Evolutionary conservation across 2,797 vertebrate species (phyloP), one percentile per base, ranked within the genome.

Genomic region (Prunella strophiata): DNA sequence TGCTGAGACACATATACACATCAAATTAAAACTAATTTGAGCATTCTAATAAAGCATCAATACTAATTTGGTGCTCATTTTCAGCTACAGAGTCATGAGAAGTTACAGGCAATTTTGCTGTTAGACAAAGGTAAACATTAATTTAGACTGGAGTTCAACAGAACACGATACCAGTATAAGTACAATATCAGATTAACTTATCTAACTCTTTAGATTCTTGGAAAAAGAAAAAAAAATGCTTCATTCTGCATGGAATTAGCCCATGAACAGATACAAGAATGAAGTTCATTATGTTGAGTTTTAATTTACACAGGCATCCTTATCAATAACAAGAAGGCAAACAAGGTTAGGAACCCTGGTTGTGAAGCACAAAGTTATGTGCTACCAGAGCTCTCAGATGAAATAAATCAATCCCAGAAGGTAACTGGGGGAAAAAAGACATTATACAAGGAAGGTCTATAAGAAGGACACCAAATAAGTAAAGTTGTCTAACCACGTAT

Each of bases 221-320:
- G 13, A 16, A 40, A 10, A 26, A 7, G 4, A 67, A 7, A 21
- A 23, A 14, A 26, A 3, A 3, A 10, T 6, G 19, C 20, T 55
- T 81, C 2, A 42, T 45, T 74, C 38, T 48, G 8, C 25, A 38
- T 7, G 54, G 43, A 80, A 76, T 57, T 43, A 83, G 15, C 5
- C 45, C 8, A 14, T 9, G 1, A 10, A 3, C 27, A 75, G 38
- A 22, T 47, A 40, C 0, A 9, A 61, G 11, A 71, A 88, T 5
- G 4, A 15, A 20, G 58, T 27, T 0, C 2, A 10, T 58, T 65
- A n/a, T 1, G 1, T 0, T 43, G 20, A 80, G 13, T 45, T 40
- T 32, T 25, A 32, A 40, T 58, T 77, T 74, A 26, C 57, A 38
- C 20, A 30, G 32, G 5, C 16, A n/a, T 29, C 20, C 29, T 77